Percentiles rank a stretch among this genome's conserved stretches.
Conservation (phyloP, 2,113 vertebrate genomes). For the Oxygymnocypris stewartii region DNA sequence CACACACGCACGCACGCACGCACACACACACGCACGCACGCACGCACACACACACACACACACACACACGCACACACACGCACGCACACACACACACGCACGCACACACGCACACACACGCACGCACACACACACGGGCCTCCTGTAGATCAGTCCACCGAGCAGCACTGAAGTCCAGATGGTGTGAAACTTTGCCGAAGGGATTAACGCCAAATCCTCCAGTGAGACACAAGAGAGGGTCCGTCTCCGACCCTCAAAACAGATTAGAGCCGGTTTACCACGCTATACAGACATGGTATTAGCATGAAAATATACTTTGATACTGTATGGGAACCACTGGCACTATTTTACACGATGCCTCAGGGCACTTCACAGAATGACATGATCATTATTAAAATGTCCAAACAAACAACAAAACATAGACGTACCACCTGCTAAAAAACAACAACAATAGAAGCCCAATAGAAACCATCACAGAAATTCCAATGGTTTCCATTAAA, state of each 20-base stretch:
- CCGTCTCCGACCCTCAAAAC: conserved; percentile 6
- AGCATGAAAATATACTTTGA: neutral
- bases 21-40: conserved; percentile 33
- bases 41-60: conserved; percentile 27
- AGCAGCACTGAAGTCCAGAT: conserved; percentile 78
- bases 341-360: neutral
- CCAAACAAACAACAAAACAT: neutral
- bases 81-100: conserved; percentile 10
- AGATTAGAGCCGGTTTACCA: conserved; percentile 5
- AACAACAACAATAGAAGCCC: too few relatives aligned
- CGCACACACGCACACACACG: neutral
- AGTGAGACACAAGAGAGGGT: conserved; percentile 59
- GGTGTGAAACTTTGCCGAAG: conserved; percentile 75
- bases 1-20: conserved; percentile 37
- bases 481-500: too few relatives aligned
- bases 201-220: conserved; percentile 77
- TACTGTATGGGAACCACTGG: neutral
- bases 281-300: neutral
- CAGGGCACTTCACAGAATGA: neutral
- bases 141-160: conserved; percentile 67
- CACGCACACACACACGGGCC: conserved; percentile 39
- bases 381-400: neutral
- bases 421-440: too few relatives aligned
- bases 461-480: too few relatives aligned
- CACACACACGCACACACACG: too few relatives aligned